Evolutionary conservation across 2,888 invertebrate species (phyloP), one percentile per base, ranked within the genome.

Genomic region (Drosophila rubida): DNA sequence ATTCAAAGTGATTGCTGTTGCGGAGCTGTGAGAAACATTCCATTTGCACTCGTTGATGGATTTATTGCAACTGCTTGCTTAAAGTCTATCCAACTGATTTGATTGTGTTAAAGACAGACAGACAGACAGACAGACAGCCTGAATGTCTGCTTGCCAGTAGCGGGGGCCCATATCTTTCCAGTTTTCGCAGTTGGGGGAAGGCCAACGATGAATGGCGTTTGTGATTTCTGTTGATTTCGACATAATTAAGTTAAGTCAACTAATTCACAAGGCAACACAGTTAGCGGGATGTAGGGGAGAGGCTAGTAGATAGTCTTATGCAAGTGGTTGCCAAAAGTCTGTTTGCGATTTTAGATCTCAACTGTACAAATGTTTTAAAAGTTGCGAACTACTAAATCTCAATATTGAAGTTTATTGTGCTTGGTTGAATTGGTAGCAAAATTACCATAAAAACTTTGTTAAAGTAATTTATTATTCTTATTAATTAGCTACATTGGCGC

Each of bases 221-320:
- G 57, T 78, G 72, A 76, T 86, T 81, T 72, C 67, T 63, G 72
- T 81, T 85, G 77, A 81, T 86, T 86, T 80, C 55, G 49, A 66
- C 59, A 69, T 87, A 89, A 88, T 88, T 85, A 69, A 80, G 75
- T 89, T 85, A 80, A 51, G 69, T 41, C 64, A 61, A 62, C 75
- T 65, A 41, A 53, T 41, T 30, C 13, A 42, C 41, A 61, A 66
- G 42, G 11, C n/a, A 22, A 2, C 30, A n/a, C 9, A 22, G 35
- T 22, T 8, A 6, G 8, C 27, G 19, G 61, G 57, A 48, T 11
- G 1, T 13, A 19, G 19, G 4, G n/a, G n/a, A 4, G 14, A 9
- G 35, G 7, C 13, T 13, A 13, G 14, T 7, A 35, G 1, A 35
- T 13, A 11, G 11, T 44, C 19, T 19, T 19, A 19, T 13, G 9